phyloP scores from a whole-genome alignment of 92 coral and sea anemone genomes.

The Zoanthus gigantus region DNA sequence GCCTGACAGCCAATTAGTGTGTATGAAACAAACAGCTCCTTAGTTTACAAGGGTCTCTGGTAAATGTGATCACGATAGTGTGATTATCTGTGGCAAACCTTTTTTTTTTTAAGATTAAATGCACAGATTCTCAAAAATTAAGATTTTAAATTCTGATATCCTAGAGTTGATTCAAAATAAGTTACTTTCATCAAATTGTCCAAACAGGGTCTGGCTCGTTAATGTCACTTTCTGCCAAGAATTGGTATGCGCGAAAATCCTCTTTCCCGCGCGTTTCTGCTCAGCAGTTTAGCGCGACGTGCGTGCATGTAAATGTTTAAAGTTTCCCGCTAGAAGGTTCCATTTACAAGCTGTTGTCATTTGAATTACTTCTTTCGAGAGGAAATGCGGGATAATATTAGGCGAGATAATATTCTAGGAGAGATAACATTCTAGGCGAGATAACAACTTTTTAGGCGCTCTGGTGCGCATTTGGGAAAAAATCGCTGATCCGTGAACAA shows the following conservation, averaged over 20 bases:
- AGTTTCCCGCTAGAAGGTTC: conserved; percentile 16
- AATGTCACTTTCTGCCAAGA: not conserved
- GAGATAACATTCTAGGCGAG: not conserved
- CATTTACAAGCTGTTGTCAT: conserved; percentile 8
- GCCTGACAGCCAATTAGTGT: too few relatives aligned
- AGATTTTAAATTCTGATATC: not conserved
- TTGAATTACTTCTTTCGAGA: not conserved
- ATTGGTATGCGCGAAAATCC: not conserved
- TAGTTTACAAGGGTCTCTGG: too few relatives aligned
- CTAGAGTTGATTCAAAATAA: not conserved
- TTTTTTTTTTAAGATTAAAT: too few relatives aligned
- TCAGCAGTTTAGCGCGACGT: not conserved
- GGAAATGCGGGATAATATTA: not conserved
- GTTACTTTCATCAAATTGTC: not conserved
- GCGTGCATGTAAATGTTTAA: conserved; percentile 23
- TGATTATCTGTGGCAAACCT: too few relatives aligned
- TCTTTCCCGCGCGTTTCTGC: conserved; percentile 11
- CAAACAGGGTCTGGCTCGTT: not conserved
- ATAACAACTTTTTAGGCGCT: too few relatives aligned
- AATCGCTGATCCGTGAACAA: not conserved
- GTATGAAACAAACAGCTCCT: too few relatives aligned
- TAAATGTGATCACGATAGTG: too few relatives aligned
- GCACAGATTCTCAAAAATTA: not conserved
- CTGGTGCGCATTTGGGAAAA: not conserved
- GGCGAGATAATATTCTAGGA: not conserved